Evolutionary conservation across 2,113 vertebrate species (phyloP).

Genomic region (Channa argus): DNA sequence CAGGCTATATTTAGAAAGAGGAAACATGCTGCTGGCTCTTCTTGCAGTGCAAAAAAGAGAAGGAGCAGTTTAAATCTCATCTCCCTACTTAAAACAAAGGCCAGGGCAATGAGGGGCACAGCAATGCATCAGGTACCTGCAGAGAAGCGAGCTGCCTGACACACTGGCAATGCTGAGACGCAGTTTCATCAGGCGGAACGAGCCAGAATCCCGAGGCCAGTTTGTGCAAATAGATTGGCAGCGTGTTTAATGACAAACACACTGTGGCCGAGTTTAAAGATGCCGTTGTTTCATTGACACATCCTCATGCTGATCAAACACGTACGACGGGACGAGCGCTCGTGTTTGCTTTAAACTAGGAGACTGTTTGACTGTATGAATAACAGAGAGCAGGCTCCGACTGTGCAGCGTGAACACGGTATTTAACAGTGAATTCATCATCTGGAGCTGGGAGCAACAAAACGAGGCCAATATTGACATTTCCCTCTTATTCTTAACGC

Average conservation of each 20-base stretch:
- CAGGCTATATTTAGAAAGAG: slow-evolving; percentile 67
- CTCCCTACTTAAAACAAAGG: slow-evolving; percentile 43
- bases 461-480: too few relatives aligned
- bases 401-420: too few relatives aligned
- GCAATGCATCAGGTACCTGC: background rate
- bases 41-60: slow-evolving; percentile 26
- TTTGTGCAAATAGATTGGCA: too few relatives aligned
- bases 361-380: too few relatives aligned
- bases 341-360: too few relatives aligned
- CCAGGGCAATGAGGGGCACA: slow-evolving; percentile 49
- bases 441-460: too few relatives aligned
- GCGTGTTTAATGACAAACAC: background rate
- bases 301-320: background rate
- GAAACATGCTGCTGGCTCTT: slow-evolving; percentile 40
- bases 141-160: background rate
- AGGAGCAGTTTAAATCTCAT: slow-evolving; percentile 38
- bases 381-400: too few relatives aligned
- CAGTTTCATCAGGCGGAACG: too few relatives aligned
- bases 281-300: slow-evolving; percentile 10
- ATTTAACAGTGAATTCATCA: too few relatives aligned
- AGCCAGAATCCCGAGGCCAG: too few relatives aligned
- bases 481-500: too few relatives aligned
- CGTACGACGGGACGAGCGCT: too few relatives aligned
- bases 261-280: background rate
- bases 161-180: background rate